phyloP scores from a whole-genome alignment of 1,140 invertebrate genomes.

The Phthorimaea operculella region DNA sequence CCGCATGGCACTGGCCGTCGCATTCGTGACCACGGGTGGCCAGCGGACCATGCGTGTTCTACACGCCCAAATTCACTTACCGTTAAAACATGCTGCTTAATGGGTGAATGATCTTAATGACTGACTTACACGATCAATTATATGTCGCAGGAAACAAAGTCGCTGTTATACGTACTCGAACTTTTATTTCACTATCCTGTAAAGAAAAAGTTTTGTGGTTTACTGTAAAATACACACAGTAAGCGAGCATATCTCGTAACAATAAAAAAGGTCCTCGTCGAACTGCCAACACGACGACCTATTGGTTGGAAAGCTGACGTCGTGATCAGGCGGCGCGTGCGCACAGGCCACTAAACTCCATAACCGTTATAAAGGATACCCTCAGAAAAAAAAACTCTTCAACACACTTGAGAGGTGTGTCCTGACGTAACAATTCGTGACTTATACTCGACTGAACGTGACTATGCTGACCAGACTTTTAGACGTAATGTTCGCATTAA shows the following conservation, averaged over 20 bases:
- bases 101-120: too few species aligned
- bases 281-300: neutral
- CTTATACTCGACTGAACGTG: constrained; percentile 33
- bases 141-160: too few species aligned
- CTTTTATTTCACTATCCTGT: too few species aligned
- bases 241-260: too few species aligned
- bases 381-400: constrained; percentile 19
- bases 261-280: neutral
- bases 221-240: too few species aligned
- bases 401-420: constrained; percentile 20
- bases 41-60: neutral
- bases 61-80: neutral
- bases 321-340: constrained; percentile 17
- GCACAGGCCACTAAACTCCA: constrained; percentile 15
- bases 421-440: constrained; percentile 53
- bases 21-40: neutral
- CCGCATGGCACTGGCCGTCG: neutral
- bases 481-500: neutral
- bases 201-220: too few species aligned
- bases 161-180: too few species aligned
- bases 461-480: constrained; percentile 44
- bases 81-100: too few species aligned
- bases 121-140: too few species aligned
- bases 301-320: constrained; percentile 7
- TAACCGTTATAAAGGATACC: constrained; percentile 28